Conservation (phyloP, 2,113 vertebrate genomes). For the Melanostigma gelatinosum region DNA sequence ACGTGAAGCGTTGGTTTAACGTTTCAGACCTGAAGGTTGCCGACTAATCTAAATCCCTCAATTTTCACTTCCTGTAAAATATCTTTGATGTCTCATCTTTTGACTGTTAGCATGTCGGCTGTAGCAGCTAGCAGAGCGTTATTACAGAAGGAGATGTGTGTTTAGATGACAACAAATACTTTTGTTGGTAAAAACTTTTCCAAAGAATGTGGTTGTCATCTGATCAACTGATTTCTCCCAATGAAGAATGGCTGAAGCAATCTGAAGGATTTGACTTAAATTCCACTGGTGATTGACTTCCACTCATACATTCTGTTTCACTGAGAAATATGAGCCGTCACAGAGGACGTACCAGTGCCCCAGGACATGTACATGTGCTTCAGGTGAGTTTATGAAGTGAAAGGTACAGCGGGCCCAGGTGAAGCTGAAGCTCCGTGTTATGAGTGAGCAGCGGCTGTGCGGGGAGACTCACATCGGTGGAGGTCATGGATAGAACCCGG, state of each 20-base stretch:
- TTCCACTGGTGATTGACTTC: too few relatives aligned
- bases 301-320: too few relatives aligned
- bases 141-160: background rate
- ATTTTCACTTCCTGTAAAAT: too few relatives aligned
- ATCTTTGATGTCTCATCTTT: background rate
- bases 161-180: too few relatives aligned
- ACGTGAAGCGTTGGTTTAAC: too few relatives aligned
- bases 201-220: too few relatives aligned
- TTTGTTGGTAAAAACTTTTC: too few relatives aligned
- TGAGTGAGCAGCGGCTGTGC: slow-evolving; percentile 12
- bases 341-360: background rate
- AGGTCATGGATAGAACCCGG: slow-evolving; percentile 91
- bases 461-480: slow-evolving; percentile 88
- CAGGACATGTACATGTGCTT: background rate
- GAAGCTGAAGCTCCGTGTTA: background rate
- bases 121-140: background rate
- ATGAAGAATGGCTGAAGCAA: too few relatives aligned
- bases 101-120: too few relatives aligned
- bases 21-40: too few relatives aligned
- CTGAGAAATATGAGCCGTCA: background rate
- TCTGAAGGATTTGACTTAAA: background rate
- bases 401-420: background rate
- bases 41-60: too few relatives aligned
- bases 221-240: background rate
- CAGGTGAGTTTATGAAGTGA: background rate